A percentile compares a stretch with the other conserved stretches of the same genome.
These are phyloP conservation scores for Aegotheles bennettii DNA, from an alignment of 2,113 vertebrate species.

Conservation along the genomic window DNA sequence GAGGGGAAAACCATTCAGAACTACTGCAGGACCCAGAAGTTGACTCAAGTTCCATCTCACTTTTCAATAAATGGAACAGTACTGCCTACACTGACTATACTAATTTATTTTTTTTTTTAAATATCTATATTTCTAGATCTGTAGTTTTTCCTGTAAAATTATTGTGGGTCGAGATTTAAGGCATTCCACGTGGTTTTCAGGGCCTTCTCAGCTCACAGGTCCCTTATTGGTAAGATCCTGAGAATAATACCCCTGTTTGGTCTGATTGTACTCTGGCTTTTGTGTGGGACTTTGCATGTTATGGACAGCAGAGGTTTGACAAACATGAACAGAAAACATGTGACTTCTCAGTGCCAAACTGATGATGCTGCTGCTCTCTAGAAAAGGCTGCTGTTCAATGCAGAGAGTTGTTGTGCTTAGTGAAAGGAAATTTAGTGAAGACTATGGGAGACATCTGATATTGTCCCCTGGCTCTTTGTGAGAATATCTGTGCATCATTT, in stretches of 20 bases:
- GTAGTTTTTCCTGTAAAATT: not conserved
- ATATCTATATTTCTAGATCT: not conserved
- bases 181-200: not conserved
- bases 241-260: not conserved
- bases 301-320: not conserved
- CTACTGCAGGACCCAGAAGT: not conserved
- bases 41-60: not conserved
- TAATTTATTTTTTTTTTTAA: too few species aligned
- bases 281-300: not conserved
- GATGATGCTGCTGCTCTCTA: conserved; percentile 37
- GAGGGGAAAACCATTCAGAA: not conserved
- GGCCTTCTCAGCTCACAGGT: not conserved
- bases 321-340: conserved; percentile 2
- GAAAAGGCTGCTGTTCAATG: conserved; percentile 19
- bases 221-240: not conserved
- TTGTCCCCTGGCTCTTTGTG: not conserved
- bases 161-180: not conserved
- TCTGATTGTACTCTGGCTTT: not conserved
- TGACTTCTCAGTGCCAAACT: conserved; percentile 25
- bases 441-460: not conserved
- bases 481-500: not conserved
- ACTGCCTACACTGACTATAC: not conserved
- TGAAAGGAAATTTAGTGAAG: not conserved
- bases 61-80: not conserved
- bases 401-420: not conserved